Conservation (phyloP, 2,797 vertebrate species). For the Enteromius trimaculatus region DNA sequence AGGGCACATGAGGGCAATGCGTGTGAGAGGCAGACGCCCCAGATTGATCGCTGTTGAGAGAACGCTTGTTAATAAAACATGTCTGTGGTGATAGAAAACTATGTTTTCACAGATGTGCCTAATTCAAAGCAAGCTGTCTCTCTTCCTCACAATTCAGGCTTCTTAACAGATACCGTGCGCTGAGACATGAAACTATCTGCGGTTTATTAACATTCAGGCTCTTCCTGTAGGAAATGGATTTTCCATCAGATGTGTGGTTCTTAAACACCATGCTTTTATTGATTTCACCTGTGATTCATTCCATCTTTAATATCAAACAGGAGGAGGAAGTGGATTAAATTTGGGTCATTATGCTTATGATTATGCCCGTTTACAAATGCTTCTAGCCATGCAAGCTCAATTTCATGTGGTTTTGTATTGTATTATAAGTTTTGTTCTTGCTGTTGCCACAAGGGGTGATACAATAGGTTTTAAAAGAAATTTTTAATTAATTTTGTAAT, state of each 20-base stretch:
- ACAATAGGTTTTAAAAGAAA: background rate
- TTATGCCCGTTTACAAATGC: background rate
- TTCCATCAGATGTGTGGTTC: constrained; percentile 23
- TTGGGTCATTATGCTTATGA: background rate
- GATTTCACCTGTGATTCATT: background rate
- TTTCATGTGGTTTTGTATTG: background rate
- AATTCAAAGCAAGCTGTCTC: constrained; percentile 62
- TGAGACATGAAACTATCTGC: background rate
- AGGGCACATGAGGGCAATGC: background rate
- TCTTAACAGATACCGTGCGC: constrained; percentile 29
- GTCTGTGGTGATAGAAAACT: constrained; percentile 66
- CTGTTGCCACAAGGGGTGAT: background rate
- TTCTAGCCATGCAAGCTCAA: no score
- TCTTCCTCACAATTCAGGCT: constrained; percentile 59
- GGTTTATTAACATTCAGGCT: constrained; percentile 28
- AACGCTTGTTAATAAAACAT: constrained; percentile 69
- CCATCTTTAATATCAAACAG: background rate
- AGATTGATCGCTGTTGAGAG: constrained; percentile 46
- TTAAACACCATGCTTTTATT: constrained; percentile 15
- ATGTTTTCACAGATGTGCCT: constrained; percentile 74
- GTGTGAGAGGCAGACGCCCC: background rate
- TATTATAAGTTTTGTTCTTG: background rate
- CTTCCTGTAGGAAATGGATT: constrained; percentile 37
- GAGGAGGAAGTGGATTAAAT: background rate
- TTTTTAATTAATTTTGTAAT: background rate